Conservation (phyloP, 2,888 invertebrate genomes). For the Rhyacophila evoluta region DNA sequence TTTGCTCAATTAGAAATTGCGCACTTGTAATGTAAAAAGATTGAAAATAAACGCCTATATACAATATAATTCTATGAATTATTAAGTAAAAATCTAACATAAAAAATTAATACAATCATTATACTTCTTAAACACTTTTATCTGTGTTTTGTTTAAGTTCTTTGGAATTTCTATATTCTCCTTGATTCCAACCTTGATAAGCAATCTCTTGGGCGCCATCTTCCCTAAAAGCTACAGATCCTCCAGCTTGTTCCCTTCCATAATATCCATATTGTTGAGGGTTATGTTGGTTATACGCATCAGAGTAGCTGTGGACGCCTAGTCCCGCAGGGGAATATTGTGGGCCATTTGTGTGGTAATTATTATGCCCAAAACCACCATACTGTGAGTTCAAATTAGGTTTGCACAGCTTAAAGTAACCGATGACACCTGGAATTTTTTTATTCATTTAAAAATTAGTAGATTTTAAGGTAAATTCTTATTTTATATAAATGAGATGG, state of each 20-base stretch:
- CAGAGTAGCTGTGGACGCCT: slow-evolving; percentile 75
- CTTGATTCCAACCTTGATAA: slow-evolving; percentile 75
- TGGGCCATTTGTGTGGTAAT: slow-evolving; percentile 67
- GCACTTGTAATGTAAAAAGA: not conserved
- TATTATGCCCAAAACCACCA: slow-evolving; percentile 62
- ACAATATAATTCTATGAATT: no score
- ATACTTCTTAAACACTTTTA: not conserved
- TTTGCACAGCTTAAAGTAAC: slow-evolving; percentile 87
- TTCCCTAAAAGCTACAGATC: slow-evolving; percentile 76
- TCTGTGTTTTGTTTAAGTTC: slow-evolving; percentile 29
- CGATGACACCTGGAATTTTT: slow-evolving; percentile 79
- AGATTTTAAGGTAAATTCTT: no score
- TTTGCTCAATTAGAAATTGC: no score
- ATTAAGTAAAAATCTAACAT: not conserved
- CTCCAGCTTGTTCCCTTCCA: slow-evolving; percentile 57
- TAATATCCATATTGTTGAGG: slow-evolving; percentile 55
- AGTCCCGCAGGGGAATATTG: slow-evolving; percentile 83
- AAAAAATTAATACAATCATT: not conserved
- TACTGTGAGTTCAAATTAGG: slow-evolving; percentile 74
- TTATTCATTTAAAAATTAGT: no score
- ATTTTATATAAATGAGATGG: no score
- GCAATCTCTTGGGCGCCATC: slow-evolving; percentile 77
- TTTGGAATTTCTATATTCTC: slow-evolving; percentile 68
- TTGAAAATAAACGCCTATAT: no score
- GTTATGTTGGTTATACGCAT: slow-evolving; percentile 59